phyloP scores from a whole-genome alignment of 2,113 vertebrate species.

The Syrmaticus mikado region DNA sequence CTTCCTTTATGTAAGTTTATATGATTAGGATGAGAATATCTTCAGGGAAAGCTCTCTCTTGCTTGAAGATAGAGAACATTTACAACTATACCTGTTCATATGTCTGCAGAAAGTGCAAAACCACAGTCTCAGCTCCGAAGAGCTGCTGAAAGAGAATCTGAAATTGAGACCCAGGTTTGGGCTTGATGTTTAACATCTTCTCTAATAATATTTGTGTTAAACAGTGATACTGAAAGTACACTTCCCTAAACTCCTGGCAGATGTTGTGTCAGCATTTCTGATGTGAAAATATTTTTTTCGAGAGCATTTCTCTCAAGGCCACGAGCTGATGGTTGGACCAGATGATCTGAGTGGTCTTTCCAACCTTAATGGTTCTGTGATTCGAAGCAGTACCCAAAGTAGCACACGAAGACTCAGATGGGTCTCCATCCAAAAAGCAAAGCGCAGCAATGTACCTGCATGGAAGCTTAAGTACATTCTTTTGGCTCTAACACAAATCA shows the following conservation, averaged over 20 bases:
- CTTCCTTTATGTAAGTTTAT: not conserved
- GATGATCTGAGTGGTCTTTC: no score
- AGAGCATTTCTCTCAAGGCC: no score
- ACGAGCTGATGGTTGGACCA: no score
- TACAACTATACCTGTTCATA: accelerated
- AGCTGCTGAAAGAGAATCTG: not conserved
- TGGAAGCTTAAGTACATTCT: not conserved
- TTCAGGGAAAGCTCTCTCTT: not conserved
- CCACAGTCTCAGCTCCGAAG: not conserved
- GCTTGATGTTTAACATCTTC: not conserved
- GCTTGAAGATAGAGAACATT: not conserved
- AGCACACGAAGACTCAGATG: accelerated
- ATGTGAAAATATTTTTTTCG: not conserved
- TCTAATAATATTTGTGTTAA: not conserved
- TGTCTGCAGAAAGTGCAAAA: not conserved
- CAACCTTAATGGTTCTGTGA: no score
- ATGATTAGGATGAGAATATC: not conserved
- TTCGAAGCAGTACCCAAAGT: not conserved
- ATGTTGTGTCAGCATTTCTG: not conserved
- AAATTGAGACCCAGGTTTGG: not conserved
- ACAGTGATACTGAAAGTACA: not conserved
- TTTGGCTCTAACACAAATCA: constrained; percentile 55
- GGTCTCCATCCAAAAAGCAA: not conserved
- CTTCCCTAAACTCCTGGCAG: not conserved
- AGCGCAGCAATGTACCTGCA: not conserved